These are phyloP conservation scores for Sander vitreus DNA, from an alignment of 2,113 vertebrate genomes.

Conservation along the genomic window DNA sequence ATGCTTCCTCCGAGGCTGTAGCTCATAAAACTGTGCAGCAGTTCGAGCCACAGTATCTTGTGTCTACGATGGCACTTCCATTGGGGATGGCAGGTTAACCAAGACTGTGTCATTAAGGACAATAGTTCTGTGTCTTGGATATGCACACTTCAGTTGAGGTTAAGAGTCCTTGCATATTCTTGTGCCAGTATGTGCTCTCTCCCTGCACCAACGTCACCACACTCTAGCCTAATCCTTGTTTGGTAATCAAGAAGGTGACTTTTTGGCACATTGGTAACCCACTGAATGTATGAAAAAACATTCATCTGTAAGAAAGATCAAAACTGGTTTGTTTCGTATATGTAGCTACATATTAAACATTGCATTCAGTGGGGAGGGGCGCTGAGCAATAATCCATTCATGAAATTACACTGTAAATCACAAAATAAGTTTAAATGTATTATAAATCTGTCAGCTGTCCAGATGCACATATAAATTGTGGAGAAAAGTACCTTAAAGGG, in stretches of 20 bases:
- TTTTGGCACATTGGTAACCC: conserved; percentile 82
- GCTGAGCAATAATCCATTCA: background rate
- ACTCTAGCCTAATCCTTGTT: conserved; percentile 64
- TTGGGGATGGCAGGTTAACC: conserved; percentile 69
- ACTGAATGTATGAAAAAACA: conserved; percentile 67
- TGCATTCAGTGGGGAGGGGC: conserved; percentile 12
- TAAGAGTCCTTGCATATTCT: conserved; percentile 73
- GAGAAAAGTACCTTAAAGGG: background rate
- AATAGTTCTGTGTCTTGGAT: conserved; percentile 52
- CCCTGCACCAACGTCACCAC: conserved; percentile 54
- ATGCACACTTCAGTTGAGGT: conserved; percentile 61
- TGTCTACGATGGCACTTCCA: conserved; percentile 82
- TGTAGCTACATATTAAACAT: conserved; percentile 35
- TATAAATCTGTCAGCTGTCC: background rate
- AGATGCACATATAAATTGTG: background rate
- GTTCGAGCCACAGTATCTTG: conserved; percentile 72
- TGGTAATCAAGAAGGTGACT: conserved; percentile 67
- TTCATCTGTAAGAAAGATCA: conserved; percentile 79
- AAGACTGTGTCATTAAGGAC: conserved; percentile 72
- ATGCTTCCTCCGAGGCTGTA: conserved; percentile 57
- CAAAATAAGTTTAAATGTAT: background rate
- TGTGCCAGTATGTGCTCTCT: conserved; percentile 54
- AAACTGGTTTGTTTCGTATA: conserved; percentile 56
- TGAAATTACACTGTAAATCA: conserved; percentile 16
- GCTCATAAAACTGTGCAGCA: conserved; percentile 67